Conservation (phyloP, 2,113 vertebrate species). For the Smithornis capensis region DNA sequence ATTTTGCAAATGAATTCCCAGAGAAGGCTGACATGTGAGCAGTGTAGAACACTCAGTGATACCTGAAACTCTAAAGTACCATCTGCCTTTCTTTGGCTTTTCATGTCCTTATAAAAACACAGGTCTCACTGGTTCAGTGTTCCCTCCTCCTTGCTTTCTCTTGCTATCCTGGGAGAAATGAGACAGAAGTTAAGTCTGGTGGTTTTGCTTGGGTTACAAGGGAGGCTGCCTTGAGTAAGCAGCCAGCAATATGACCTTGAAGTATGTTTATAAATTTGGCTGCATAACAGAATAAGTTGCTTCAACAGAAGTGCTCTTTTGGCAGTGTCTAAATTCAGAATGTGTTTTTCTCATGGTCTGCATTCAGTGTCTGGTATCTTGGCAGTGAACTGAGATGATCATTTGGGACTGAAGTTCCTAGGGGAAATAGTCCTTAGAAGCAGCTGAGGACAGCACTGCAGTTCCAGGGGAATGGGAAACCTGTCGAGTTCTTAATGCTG, state of each 20-base stretch:
- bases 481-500: not conserved
- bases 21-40: not conserved
- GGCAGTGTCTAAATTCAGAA: not conserved
- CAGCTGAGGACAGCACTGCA: not conserved
- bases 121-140: not conserved
- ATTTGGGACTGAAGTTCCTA: not conserved
- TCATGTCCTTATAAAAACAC: not conserved
- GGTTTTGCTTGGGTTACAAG: not conserved
- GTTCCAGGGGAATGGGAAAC: not conserved
- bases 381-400: not conserved
- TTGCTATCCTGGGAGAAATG: not conserved
- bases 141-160: not conserved
- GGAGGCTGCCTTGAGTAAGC: not conserved
- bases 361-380: not conserved
- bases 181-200: not conserved
- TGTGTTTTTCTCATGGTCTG: not conserved
- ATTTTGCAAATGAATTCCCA: not conserved
- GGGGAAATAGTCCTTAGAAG: not conserved
- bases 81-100: not conserved
- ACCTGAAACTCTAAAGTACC: not conserved
- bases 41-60: not conserved
- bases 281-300: not conserved
- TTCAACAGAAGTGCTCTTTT: not conserved
- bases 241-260: not conserved
- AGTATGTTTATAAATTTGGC: not conserved